phyloP scores from a whole-genome alignment of 1,140 invertebrate genomes.

The Drosophila repletoides region DNA sequence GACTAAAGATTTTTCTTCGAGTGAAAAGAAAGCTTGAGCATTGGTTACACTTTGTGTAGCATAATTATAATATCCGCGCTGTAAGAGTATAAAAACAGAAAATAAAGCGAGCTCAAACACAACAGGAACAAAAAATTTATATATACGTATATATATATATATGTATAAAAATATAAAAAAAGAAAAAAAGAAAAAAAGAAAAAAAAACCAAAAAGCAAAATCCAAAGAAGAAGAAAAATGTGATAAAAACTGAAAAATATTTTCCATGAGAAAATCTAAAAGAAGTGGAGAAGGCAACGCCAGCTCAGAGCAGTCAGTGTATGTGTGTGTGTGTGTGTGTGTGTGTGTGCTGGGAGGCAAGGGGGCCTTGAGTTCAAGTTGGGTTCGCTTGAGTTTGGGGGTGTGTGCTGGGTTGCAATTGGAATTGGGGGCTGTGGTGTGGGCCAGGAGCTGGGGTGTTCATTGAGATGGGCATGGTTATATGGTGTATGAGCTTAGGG shows the following conservation, averaged over 20 bases:
- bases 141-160: not conserved
- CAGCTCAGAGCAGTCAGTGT: conserved; percentile 16
- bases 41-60: conserved; percentile 1
- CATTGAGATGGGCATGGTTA: not conserved
- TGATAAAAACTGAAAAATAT: conserved; percentile 74
- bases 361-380: conserved; percentile 47
- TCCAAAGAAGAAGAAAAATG: conserved; percentile 58
- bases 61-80: conserved; percentile 1
- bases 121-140: conserved; percentile 38
- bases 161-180: conserved; percentile 7
- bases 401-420: conserved; percentile 8
- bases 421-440: not conserved
- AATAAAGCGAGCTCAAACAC: conserved; percentile 43
- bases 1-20: too few species aligned
- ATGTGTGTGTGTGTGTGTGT: conserved; percentile 8
- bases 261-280: conserved; percentile 80
- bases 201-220: conserved; percentile 56
- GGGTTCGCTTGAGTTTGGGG: conserved; percentile 25
- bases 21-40: not conserved
- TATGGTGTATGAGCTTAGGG: conserved; percentile 5
- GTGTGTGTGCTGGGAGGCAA: too few species aligned
- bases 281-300: conserved; percentile 58
- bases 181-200: conserved; percentile 30
- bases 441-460: not conserved
- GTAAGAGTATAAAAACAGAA: conserved; percentile 39